Evolutionary conservation across 2,113 vertebrate species (phyloP).

Genomic region (Leptodactylus fuscus): DNA sequence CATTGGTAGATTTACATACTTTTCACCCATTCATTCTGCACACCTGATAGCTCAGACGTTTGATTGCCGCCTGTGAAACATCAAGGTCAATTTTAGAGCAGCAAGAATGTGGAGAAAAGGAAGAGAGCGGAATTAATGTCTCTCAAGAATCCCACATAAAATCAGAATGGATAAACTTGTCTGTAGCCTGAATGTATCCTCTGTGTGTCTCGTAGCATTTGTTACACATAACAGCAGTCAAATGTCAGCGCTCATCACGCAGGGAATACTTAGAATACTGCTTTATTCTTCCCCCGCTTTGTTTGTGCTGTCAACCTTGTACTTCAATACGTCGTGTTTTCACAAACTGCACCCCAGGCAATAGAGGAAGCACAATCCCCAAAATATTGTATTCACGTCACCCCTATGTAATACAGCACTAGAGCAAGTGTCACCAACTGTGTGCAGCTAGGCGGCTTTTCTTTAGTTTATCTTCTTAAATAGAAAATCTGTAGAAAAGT

Average conservation of each 20-base stretch:
- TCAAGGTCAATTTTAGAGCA: conserved; percentile 69
- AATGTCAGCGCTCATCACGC: conserved; percentile 5
- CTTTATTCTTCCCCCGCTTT: conserved; percentile 34
- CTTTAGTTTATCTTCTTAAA: no score
- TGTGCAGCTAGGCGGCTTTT: background rate
- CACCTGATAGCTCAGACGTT: conserved; percentile 68
- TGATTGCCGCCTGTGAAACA: conserved; percentile 68
- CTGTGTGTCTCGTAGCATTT: conserved; percentile 64
- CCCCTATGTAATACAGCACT: background rate
- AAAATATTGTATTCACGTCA: background rate
- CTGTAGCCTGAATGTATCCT: conserved; percentile 63
- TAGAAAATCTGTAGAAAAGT: background rate
- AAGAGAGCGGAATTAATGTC: conserved; percentile 70
- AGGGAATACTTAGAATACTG: conserved; percentile 38
- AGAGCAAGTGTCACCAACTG: background rate
- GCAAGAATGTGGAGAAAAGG: conserved; percentile 69
- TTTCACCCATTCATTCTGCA: conserved; percentile 60
- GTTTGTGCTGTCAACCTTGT: conserved; percentile 30
- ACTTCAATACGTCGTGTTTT: conserved; percentile 33
- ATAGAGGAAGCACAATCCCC: background rate
- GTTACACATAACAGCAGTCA: conserved; percentile 47
- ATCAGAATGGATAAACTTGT: conserved; percentile 63
- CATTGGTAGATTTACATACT: background rate
- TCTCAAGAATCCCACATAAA: conserved; percentile 67
- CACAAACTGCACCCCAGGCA: conserved; percentile 34